These are phyloP conservation scores for Stichopus chloronotus DNA, from an alignment of 35 echinoderm and acorn worm genomes.

Conservation along the genomic window DNA sequence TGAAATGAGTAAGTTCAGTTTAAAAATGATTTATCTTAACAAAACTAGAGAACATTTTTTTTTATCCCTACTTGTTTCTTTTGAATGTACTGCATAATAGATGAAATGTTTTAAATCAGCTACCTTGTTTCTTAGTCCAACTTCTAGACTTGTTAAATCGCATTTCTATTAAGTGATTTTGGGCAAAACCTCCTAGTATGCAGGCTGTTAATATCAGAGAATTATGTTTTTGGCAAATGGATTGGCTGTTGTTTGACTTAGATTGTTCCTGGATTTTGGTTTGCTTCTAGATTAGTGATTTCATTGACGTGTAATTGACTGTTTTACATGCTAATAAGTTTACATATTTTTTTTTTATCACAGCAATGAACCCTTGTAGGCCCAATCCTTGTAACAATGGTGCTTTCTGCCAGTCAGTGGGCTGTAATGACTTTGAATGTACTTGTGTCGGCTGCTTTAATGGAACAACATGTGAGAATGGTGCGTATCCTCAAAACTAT, in stretches of 20 bases:
- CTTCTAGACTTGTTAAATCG: no score
- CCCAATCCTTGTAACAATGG: constrained; percentile 65
- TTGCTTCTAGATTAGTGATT: not conserved
- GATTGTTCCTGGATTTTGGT: not conserved
- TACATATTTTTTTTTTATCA: not conserved
- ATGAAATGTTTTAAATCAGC: no score
- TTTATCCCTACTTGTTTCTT: no score
- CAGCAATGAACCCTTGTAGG: constrained; percentile 46
- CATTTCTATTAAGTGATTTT: no score
- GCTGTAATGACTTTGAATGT: constrained; percentile 54
- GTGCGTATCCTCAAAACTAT: constrained; percentile 1
- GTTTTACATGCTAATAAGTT: not conserved
- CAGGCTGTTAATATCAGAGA: no score
- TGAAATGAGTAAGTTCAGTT: constrained; percentile 69
- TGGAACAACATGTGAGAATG: constrained; percentile 55
- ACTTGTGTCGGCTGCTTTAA: constrained; percentile 60
- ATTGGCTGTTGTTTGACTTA: no score
- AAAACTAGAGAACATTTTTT: no score
- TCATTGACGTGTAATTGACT: not conserved
- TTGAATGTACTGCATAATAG: no score
- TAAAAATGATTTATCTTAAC: not conserved
- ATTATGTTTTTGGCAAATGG: no score
- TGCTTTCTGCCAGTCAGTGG: constrained; percentile 34
- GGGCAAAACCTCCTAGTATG: no score
- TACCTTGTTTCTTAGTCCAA: no score